Evolutionary conservation across 1,140 invertebrate genomes (phyloP).

Genomic region (Trichomalopsis sarcophagae): DNA sequence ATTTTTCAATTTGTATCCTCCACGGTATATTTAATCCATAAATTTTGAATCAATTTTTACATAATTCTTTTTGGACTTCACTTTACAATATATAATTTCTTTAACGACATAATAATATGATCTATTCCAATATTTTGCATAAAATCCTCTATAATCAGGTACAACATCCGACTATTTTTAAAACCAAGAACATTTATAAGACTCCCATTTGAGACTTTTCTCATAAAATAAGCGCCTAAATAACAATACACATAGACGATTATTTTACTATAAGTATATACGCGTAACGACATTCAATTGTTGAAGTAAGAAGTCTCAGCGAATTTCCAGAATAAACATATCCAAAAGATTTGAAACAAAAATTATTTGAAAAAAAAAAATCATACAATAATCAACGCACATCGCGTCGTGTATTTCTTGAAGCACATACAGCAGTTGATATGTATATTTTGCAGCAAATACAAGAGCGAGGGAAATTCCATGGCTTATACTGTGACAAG

Average conservation of each 20-base stretch:
- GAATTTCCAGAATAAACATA: slow-evolving; percentile 6
- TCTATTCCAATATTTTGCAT: slow-evolving; percentile 51
- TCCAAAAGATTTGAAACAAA: neutral
- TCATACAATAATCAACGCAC: neutral
- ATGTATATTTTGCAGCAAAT: slow-evolving; percentile 5
- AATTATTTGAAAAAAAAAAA: slow-evolving; percentile 1
- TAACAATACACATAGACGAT: slow-evolving; percentile 41
- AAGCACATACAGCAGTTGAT: slow-evolving; percentile 14
- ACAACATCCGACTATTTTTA: slow-evolving; percentile 57
- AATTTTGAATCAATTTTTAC: slow-evolving; percentile 56
- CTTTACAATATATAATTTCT: slow-evolving; percentile 58
- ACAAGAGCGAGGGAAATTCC: slow-evolving; percentile 31
- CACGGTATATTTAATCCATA: slow-evolving; percentile 67
- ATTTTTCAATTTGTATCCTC: slow-evolving; percentile 55
- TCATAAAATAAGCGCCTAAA: slow-evolving; percentile 38
- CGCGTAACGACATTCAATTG: slow-evolving; percentile 6
- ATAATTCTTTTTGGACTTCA: slow-evolving; percentile 51
- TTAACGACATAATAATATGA: slow-evolving; percentile 56
- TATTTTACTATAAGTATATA: slow-evolving; percentile 14
- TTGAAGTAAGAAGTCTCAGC: slow-evolving; percentile 17
- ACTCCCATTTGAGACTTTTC: slow-evolving; percentile 43
- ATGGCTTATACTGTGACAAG: slow-evolving; percentile 10
- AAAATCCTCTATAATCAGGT: slow-evolving; percentile 58
- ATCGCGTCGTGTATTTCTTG: slow-evolving; percentile 17
- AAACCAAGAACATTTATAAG: slow-evolving; percentile 61